These are phyloP conservation scores for Talpa occidentalis DNA, from an alignment of 2,113 vertebrate genomes.

Conservation along the genomic window DNA sequence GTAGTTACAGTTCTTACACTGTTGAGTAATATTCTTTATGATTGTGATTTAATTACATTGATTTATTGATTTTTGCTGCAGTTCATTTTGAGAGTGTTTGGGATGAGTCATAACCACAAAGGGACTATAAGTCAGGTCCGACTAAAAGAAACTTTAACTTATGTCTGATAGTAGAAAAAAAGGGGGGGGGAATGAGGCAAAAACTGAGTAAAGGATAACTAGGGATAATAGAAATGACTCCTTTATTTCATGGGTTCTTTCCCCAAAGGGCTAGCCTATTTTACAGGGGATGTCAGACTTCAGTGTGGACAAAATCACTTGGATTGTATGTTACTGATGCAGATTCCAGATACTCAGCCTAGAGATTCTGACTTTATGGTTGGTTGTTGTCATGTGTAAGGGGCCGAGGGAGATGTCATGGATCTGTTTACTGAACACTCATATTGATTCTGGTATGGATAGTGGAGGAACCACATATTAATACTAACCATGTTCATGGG, in stretches of 20 bases:
- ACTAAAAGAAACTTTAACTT: constrained; percentile 32
- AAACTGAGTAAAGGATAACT: not conserved
- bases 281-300: not conserved
- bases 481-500: not conserved
- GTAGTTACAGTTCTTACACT: constrained; percentile 49
- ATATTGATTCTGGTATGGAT: not conserved
- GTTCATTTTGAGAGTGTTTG: constrained; percentile 51
- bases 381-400: not conserved
- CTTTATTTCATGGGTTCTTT: not conserved
- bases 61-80: constrained; percentile 66
- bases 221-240: not conserved
- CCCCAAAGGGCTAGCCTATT: not conserved
- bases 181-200: not conserved
- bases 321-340: not conserved
- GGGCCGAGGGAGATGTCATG: not conserved
- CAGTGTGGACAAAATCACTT: not conserved
- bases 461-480: not conserved
- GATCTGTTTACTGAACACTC: not conserved
- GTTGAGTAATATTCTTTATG: constrained; percentile 66
- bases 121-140: constrained; percentile 10
- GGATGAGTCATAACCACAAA: constrained; percentile 62
- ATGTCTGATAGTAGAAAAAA: not conserved
- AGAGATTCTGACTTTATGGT: not conserved
- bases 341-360: not conserved
- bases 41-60: constrained; percentile 71